phyloP scores from a whole-genome alignment of 2,888 invertebrate species.

The Ganaspis brasiliensis region DNA sequence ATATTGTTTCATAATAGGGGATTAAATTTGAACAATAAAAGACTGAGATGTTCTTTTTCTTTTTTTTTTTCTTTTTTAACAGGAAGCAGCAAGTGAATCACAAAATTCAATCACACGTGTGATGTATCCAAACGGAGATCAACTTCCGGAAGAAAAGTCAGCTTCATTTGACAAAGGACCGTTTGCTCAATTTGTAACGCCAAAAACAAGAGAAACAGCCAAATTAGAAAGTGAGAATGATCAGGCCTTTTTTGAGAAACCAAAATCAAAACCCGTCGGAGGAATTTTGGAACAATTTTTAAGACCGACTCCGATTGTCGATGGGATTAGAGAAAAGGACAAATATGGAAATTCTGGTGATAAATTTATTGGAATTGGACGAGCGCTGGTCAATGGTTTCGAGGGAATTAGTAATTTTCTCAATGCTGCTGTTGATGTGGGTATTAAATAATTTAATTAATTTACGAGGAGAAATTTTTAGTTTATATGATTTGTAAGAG shows the following conservation, averaged over 20 bases:
- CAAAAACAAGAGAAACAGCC: slow-evolving; percentile 68
- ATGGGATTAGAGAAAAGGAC: slow-evolving; percentile 88
- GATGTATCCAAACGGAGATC: slow-evolving; percentile 65
- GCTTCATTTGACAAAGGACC: slow-evolving; percentile 57
- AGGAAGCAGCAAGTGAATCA: slow-evolving; percentile 71
- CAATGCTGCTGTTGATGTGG: slow-evolving; percentile 85
- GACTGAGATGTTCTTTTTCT: background rate
- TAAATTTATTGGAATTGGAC: slow-evolving; percentile 85
- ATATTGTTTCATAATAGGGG: background rate
- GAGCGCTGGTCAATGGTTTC: slow-evolving; percentile 85
- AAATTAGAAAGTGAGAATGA: slow-evolving; percentile 68
- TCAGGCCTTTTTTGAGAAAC: slow-evolving; percentile 71
- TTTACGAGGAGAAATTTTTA: no score
- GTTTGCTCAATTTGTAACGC: slow-evolving; percentile 53
- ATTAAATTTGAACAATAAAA: background rate
- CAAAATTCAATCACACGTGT: slow-evolving; percentile 68
- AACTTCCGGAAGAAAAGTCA: slow-evolving; percentile 47
- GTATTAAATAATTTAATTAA: no score
- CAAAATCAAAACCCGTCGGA: slow-evolving; percentile 62
- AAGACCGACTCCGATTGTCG: slow-evolving; percentile 87
- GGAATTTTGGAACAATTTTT: slow-evolving; percentile 68
- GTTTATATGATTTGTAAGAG: no score
- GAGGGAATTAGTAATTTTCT: slow-evolving; percentile 86
- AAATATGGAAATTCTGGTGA: slow-evolving; percentile 91
- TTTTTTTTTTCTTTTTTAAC: slow-evolving; percentile 5